phyloP scores from a whole-genome alignment of 2,888 invertebrate genomes.

The Zygothrica quintamaculata region DNA sequence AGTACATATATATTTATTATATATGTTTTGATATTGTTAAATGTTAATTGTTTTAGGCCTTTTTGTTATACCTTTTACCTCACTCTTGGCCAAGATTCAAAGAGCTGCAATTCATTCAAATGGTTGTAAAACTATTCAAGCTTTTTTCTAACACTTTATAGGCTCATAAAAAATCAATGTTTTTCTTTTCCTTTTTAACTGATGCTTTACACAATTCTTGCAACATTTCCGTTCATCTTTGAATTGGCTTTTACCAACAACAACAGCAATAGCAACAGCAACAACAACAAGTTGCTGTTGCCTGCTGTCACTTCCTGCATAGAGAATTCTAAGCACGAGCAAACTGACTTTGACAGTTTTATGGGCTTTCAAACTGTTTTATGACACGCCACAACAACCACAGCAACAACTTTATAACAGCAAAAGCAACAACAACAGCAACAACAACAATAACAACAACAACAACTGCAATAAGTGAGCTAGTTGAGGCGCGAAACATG shows the following conservation, averaged over 20 bases:
- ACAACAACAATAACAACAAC: conserved; percentile 31
- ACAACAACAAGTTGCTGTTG: conserved; percentile 26
- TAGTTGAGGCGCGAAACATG: conserved; percentile 60
- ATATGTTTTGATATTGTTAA: too few relatives aligned
- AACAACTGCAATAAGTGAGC: conserved; percentile 32
- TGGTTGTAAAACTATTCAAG: conserved; percentile 21
- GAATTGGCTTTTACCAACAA: conserved; percentile 37
- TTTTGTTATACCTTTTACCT: too few relatives aligned
- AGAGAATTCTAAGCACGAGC: conserved; percentile 62
- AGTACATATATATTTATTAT: too few relatives aligned
- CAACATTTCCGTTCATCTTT: conserved; percentile 60
- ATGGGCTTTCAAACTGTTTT: conserved; percentile 84
- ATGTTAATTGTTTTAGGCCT: too few relatives aligned
- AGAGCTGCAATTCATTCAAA: conserved; percentile 25
- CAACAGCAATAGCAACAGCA: conserved; percentile 14
- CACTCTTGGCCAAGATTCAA: too few relatives aligned
- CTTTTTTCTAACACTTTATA: conserved; percentile 23
- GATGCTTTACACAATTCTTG: conserved; percentile 23
- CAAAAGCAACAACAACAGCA: conserved; percentile 16
- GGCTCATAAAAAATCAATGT: conserved; percentile 18
- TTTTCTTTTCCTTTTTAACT: neutral
- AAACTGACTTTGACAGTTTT: conserved; percentile 82
- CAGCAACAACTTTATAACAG: conserved; percentile 3
- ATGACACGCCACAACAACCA: conserved; percentile 76
- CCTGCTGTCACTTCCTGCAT: conserved; percentile 69